These are phyloP conservation scores for Glossophaga mutica DNA, from an alignment of 2,797 vertebrate species.

Conservation along the genomic window DNA sequence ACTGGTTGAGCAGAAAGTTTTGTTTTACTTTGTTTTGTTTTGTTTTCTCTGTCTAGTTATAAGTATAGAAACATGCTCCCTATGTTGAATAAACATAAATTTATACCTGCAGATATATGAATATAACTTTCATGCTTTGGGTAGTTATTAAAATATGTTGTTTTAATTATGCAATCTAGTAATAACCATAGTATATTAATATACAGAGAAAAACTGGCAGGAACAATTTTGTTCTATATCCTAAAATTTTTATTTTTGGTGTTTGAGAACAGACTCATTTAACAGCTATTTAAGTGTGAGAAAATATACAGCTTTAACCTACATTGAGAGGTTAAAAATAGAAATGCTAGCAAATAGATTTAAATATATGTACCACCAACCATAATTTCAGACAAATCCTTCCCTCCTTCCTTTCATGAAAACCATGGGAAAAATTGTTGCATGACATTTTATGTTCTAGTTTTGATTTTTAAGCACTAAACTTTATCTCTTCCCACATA, in stretches of 20 bases:
- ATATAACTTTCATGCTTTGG: conserved; percentile 12
- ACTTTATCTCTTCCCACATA: background rate
- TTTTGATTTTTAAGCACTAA: conserved; percentile 21
- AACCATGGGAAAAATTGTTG: background rate
- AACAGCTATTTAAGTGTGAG: conserved; percentile 5
- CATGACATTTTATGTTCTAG: background rate
- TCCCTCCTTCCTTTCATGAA: background rate
- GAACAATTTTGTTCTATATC: conserved; percentile 37
- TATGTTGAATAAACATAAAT: conserved; percentile 30
- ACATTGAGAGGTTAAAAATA: conserved; percentile 58
- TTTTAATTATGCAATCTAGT: conserved; percentile 27
- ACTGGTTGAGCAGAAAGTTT: background rate
- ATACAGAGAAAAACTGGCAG: conserved; percentile 21
- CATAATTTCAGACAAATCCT: background rate
- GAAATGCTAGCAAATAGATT: conserved; percentile 37
- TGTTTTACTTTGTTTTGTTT: background rate
- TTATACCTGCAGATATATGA: background rate
- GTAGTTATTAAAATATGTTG: conserved; percentile 40
- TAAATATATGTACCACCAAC: conserved; percentile 16
- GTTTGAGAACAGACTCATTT: conserved; percentile 18
- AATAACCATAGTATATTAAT: conserved; percentile 45
- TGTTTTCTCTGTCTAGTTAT: background rate
- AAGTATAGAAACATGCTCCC: background rate
- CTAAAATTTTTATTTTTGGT: conserved; percentile 51
- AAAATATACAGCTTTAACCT: conserved; percentile 58